Evolutionary conservation across 2,113 vertebrate species (phyloP), one percentile per base, ranked within the genome.

Genomic region (Polypterus bichir): DNA sequence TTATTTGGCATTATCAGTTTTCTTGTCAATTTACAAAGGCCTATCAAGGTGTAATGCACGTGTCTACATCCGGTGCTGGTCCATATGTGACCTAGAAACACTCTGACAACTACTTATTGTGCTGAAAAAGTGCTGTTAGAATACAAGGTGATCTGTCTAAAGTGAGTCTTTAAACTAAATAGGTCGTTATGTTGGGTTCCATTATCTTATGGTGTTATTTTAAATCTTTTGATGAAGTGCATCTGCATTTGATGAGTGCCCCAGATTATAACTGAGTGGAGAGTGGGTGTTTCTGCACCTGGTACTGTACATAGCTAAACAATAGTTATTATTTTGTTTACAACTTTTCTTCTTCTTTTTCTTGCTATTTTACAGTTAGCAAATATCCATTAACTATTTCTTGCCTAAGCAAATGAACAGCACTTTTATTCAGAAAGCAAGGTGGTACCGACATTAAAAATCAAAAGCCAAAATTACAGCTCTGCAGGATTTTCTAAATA

Each of bases 1-100:
- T 88, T 85, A 91, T 89, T 86, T 88, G 86, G 86, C 84, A 94
- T 93, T 92, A 93, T 92, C 89, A 88, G 84, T 87, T 90, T 92
- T 88, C 88, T 92, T 89, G 86, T 92, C 88, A 88, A 85, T 91
- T 87, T 85, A 88, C 87, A 89, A 89, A 91, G 76, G 81, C 83
- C 86, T 87, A 83, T 91, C 85, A 88, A 85, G 83, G 81, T 86
- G 72, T 85, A 84, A 86, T 80, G 86, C 87, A 86, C 84, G 71
- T 84, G 86, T 81, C 88, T 83, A 81, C 73, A 70, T 52, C 3
- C 58, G 65, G 67, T 61, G 48, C 67, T 60, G 46, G 71, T 72
- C 86, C 88, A 60, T 74, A 73, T 70, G 70, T 84, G 85, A 89
- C 91, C 91, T 86, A 85, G 76, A 83, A 84, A 77, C 80, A 78